phyloP scores from a whole-genome alignment of 2,888 invertebrate genomes.

The Caradrina kadenii region DNA sequence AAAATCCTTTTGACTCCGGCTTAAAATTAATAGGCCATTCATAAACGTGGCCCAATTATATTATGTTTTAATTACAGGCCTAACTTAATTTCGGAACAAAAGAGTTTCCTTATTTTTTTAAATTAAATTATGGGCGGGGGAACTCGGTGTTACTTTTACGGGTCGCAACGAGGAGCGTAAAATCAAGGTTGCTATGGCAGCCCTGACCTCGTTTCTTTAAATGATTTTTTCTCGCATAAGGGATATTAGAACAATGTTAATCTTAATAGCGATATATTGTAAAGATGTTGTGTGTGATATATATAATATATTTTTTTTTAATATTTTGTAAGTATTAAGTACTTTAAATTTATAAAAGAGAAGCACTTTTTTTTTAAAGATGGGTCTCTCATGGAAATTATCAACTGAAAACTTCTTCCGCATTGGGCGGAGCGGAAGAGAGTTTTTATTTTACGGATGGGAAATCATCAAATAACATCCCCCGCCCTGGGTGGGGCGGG shows the following conservation, averaged over 20 bases:
- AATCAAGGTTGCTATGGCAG: constrained; percentile 58
- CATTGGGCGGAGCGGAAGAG: too few relatives aligned
- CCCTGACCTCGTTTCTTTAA: constrained; percentile 50
- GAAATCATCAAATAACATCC: too few relatives aligned
- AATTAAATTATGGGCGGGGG: constrained; percentile 60
- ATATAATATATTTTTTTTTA: too few relatives aligned
- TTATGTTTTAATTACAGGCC: constrained; percentile 73
- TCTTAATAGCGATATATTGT: background rate
- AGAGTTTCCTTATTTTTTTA: constrained; percentile 65
- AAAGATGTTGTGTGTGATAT: background rate
- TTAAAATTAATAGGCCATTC: constrained; percentile 75
- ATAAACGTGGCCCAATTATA: constrained; percentile 73
- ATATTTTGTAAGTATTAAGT: too few relatives aligned
- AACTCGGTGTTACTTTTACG: constrained; percentile 59
- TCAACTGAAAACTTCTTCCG: too few relatives aligned
- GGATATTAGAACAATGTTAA: constrained; percentile 4
- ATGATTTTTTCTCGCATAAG: background rate
- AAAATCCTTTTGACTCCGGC: constrained; percentile 73
- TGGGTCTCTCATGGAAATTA: too few relatives aligned
- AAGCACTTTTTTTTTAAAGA: too few relatives aligned
- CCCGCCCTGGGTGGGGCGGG: too few relatives aligned
- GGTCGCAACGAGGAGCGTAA: constrained; percentile 42
- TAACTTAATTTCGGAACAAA: constrained; percentile 66
- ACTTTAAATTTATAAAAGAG: too few relatives aligned
- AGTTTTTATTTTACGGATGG: too few relatives aligned